Evolutionary conservation across 1,140 invertebrate genomes (phyloP), one percentile per base, ranked within the genome.

Genomic region (Danaus plexippus): DNA sequence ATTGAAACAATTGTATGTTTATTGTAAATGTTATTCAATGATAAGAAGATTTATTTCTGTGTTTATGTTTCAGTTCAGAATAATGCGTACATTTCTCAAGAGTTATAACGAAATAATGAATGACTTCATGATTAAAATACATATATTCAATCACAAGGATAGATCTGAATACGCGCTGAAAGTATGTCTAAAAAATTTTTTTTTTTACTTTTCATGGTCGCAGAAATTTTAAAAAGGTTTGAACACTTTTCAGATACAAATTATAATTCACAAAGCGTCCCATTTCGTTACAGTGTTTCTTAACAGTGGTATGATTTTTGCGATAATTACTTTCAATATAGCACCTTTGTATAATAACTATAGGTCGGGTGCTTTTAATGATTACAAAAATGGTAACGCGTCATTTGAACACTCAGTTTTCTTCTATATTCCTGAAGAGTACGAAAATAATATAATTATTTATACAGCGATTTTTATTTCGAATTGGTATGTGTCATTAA

Each of bases 131-230:
- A 49, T 57, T 9, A 48, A 58, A 49, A 57, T 73, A 11, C 67
- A 73, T 44, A 43, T 73, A 43, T 68, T 70, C 41, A 62, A 73
- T 49, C 54, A 63, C 15, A 63, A 51, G 44, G 43, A 66, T 52
- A 55, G 61, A 32, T 64, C 70, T 9, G 54, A 61, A 1, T 64
- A 64, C 42, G 61, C 67, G 47, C 55, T 54, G 40, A 12, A 66
- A 60, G 70, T 70, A 62, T 53, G 48, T 57, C 44, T 8, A n/a
- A 12, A 9, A 44, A 18, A 11, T 13, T 15, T 9, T 2, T 32
- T 22, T 6, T 32, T 32, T 32, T 32, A 32, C 22, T 32, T 32
- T 32, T 32, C 7, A 2, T 32, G 22, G 22, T 0, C 0, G 2
- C 22, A 32, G 2, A 47, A 13, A 46, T 46, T 49, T 0, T 47